A percentile compares a stretch with the other conserved stretches of the same genome.
These are phyloP conservation scores for Nephrotoma flavescens DNA, from an alignment of 2,888 invertebrate genomes.

Conservation along the genomic window DNA sequence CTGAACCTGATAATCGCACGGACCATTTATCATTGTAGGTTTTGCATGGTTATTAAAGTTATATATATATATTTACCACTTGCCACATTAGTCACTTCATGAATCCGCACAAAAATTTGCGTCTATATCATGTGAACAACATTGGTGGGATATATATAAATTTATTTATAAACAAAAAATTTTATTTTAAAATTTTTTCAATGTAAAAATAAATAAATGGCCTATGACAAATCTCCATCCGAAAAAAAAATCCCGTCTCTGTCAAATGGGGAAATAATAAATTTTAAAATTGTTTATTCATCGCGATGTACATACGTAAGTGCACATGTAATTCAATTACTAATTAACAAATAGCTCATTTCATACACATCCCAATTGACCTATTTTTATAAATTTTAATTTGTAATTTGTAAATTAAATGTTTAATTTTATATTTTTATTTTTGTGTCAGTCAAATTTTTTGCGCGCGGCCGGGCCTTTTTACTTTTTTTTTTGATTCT, in stretches of 20 bases:
- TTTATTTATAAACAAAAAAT: background rate
- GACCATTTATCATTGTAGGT: background rate
- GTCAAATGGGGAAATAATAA: background rate
- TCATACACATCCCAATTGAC: background rate
- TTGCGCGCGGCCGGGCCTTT: background rate
- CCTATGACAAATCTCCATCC: background rate
- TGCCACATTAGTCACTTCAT: background rate
- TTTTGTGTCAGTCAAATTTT: background rate
- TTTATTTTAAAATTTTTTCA: background rate
- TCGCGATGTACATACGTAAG: background rate
- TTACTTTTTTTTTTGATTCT: background rate
- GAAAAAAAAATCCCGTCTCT: background rate
- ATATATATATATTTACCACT: background rate
- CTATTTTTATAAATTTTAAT: background rate
- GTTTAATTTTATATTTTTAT: background rate
- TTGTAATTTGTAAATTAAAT: background rate
- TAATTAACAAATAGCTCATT: background rate
- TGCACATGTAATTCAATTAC: background rate
- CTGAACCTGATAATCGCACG: background rate
- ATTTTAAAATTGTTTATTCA: background rate
- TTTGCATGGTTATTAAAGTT: background rate
- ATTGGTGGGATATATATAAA: background rate
- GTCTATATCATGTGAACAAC: background rate
- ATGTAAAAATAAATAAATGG: background rate
- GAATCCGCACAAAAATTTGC: background rate